Evolutionary conservation across 2,113 vertebrate genomes (phyloP).

Genomic region (Bufo bufo): DNA sequence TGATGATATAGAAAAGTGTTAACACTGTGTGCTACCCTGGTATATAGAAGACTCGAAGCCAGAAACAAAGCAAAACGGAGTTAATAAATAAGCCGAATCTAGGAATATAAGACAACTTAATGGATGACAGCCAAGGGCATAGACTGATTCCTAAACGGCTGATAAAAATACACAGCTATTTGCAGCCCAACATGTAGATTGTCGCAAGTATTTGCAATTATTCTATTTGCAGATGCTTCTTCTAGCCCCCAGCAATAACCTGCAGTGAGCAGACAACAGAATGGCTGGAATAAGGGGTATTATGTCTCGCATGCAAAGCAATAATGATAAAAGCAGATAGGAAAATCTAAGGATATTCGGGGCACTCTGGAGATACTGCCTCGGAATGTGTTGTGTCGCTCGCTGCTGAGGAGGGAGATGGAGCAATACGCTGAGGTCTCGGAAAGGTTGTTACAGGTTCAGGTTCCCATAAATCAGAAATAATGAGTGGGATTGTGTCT

Average conservation of each 20-base stretch:
- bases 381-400: conserved; percentile 8
- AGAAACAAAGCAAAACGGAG: conserved; percentile 56
- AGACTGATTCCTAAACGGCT: background rate
- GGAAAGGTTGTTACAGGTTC: conserved; percentile 22
- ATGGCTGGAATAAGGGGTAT: conserved; percentile 4
- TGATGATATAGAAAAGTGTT: conserved; percentile 55
- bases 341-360: background rate
- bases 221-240: conserved; percentile 4
- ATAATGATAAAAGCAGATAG: conserved; percentile 19
- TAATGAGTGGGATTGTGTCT: conserved; percentile 52
- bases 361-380: background rate
- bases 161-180: background rate
- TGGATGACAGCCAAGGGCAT: conserved; percentile 13
- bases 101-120: conserved; percentile 22
- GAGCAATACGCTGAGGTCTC: conserved; percentile 34
- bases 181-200: background rate
- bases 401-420: conserved; percentile 5
- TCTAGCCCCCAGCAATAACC: conserved; percentile 15
- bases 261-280: conserved; percentile 25
- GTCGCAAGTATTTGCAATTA: conserved; percentile 18
- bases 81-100: conserved; percentile 58
- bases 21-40: conserved; percentile 53
- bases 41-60: background rate
- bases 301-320: conserved; percentile 22
- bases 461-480: conserved; percentile 51